Conservation (phyloP, 1,140 invertebrate species). For the Pseudomyrmex gracilis region DNA sequence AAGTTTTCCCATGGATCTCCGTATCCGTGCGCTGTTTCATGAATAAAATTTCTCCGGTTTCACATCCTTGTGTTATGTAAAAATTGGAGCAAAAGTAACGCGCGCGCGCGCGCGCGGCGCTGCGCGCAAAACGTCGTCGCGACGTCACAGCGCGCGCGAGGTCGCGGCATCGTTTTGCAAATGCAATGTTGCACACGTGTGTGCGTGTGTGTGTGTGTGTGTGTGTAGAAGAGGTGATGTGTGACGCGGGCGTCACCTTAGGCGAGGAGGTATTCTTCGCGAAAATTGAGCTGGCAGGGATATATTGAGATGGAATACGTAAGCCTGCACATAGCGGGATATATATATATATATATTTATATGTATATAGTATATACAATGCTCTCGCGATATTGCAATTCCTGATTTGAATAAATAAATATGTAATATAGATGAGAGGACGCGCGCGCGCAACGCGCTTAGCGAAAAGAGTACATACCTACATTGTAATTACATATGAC, state of each 20-base stretch:
- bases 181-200: slow-evolving; percentile 24
- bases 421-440: slow-evolving; percentile 33
- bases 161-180: slow-evolving; percentile 44
- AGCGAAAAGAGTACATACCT: neutral
- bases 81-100: slow-evolving; percentile 69
- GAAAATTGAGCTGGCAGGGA: slow-evolving; percentile 48
- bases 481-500: no score
- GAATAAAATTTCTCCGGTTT: slow-evolving; percentile 74
- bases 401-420: slow-evolving; percentile 59
- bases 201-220: neutral
- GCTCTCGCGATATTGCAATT: slow-evolving; percentile 41
- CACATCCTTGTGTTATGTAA: slow-evolving; percentile 76
- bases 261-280: slow-evolving; percentile 45
- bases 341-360: no score
- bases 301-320: slow-evolving; percentile 51
- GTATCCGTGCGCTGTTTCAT: slow-evolving; percentile 35
- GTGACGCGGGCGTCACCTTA: slow-evolving; percentile 22
- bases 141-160: neutral
- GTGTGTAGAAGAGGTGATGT: neutral
- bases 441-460: neutral
- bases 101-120: slow-evolving; percentile 6
- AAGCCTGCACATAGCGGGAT: neutral
- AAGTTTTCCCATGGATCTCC: slow-evolving; percentile 66
- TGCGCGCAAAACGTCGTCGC: neutral
- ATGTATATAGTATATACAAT: neutral